Evolutionary conservation across 2,888 invertebrate species (phyloP).

Genomic region (Stegana nigrithorax): DNA sequence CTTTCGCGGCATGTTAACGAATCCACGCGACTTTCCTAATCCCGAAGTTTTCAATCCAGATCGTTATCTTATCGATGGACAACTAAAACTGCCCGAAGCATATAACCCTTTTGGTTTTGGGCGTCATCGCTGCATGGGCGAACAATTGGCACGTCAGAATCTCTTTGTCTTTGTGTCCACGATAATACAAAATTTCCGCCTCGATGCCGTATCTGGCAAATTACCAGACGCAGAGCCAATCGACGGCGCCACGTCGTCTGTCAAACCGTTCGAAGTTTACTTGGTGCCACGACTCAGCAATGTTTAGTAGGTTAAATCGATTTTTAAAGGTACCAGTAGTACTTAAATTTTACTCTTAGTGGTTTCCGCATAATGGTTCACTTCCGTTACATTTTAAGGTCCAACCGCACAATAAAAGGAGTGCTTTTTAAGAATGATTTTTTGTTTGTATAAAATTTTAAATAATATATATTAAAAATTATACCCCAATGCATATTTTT

Average conservation of each 20-base stretch:
- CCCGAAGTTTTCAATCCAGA: constrained; percentile 81
- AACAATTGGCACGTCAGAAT: constrained; percentile 79
- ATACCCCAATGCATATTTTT: too few relatives aligned
- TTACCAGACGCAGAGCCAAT: constrained; percentile 76
- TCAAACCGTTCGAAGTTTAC: constrained; percentile 78
- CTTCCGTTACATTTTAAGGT: too few relatives aligned
- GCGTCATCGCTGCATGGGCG: constrained; percentile 86
- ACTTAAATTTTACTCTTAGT: too few relatives aligned
- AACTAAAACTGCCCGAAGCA: constrained; percentile 74
- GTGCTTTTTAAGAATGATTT: too few relatives aligned
- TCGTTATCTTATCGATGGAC: constrained; percentile 76
- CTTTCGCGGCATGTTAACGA: constrained; percentile 79
- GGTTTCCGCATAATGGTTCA: too few relatives aligned
- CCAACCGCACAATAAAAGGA: too few relatives aligned
- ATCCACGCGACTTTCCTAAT: constrained; percentile 76
- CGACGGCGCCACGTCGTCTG: constrained; percentile 84
- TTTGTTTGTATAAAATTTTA: too few relatives aligned
- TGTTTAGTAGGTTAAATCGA: too few relatives aligned
- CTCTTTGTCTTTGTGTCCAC: constrained; percentile 81
- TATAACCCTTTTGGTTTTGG: constrained; percentile 84
- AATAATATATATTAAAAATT: too few relatives aligned
- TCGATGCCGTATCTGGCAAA: constrained; percentile 75
- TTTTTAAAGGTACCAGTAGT: too few relatives aligned
- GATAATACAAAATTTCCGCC: constrained; percentile 79
- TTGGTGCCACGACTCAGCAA: constrained; percentile 70